Evolutionary conservation across 2,113 vertebrate genomes (phyloP).

Genomic region (Prochilodus magdalenae): DNA sequence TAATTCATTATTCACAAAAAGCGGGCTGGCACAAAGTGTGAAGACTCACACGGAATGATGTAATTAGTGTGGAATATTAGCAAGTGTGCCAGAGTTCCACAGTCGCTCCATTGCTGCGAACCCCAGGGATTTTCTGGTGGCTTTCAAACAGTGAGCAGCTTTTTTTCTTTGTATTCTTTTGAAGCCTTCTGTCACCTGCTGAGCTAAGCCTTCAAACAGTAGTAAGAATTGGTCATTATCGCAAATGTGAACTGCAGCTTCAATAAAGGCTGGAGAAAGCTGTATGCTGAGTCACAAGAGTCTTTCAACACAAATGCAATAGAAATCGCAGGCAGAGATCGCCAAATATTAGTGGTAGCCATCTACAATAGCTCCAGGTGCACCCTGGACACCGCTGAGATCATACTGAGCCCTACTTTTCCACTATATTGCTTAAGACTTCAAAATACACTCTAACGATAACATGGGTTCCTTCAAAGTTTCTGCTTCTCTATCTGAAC

Average conservation of each 20-base stretch:
- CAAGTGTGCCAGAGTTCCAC: neutral
- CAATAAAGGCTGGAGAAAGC: neutral
- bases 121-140: constrained; percentile 15
- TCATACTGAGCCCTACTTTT: neutral
- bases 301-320: neutral
- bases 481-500: neutral
- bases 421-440: neutral
- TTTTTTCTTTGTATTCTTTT: constrained; percentile 33
- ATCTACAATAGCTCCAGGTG: neutral
- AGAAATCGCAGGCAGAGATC: neutral
- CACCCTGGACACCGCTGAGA: neutral
- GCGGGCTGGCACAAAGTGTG: constrained; percentile 47
- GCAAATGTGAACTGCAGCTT: neutral
- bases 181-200: neutral
- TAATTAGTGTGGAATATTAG: constrained; percentile 44
- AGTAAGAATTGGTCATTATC: neutral
- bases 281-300: neutral
- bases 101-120: neutral
- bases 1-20: constrained; percentile 58
- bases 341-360: neutral
- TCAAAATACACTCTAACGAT: neutral
- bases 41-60: constrained; percentile 33
- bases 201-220: neutral
- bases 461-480: neutral
- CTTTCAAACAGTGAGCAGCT: constrained; percentile 25